Evolutionary conservation across 2,797 vertebrate genomes (phyloP), one percentile per base, ranked within the genome.

Genomic region (Gymnoscopelus braueri): DNA sequence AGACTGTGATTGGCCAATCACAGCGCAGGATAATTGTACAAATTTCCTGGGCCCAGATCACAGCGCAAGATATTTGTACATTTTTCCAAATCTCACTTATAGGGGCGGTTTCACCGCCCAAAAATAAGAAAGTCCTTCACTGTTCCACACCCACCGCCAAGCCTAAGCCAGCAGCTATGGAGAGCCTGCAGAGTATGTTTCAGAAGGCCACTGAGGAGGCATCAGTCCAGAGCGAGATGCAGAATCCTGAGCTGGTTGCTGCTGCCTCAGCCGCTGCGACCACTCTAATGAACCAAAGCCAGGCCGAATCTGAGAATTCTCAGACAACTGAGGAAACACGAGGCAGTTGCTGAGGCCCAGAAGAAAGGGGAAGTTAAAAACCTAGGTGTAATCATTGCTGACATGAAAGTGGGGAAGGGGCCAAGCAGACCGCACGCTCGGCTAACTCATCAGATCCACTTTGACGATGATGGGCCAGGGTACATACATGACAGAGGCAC

Each of bases 241-340:
- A 96, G 75, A 91, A 85, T 86, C 93, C 93, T 13, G 90, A 94
- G 9, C 72, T 99, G 79, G 92, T 95, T 14, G 91, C 93, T 3
- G 96, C 97, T 3, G 96, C 85, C 0, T 89, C 95, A 48, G 95
- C 95, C 0, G 96, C 96, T 0, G 97, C 96, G 0, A 92, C 95
- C 76, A 95, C 94, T 2, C 85, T 98, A 1, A 94, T 95, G 0
- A 73, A 96, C 80, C 77, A 79, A 68, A 84, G 81, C 23, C 84
- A 84, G 55, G 95, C 90, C 0, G 92, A 93, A 73, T 98, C 95
- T 0, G 96, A 98, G n/a, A 93, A 93, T 99, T 13, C 94, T 98
- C n/a, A 85, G 69, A 53, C 94, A 96, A 65, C 89, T 99, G 35
- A 92, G 89, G 69, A 80, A 92, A 79, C 96, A 97, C 0, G 95